Evolutionary conservation across 2,888 invertebrate species (phyloP), one percentile per base, ranked within the genome.

Genomic region (Sminthurides aquaticus): DNA sequence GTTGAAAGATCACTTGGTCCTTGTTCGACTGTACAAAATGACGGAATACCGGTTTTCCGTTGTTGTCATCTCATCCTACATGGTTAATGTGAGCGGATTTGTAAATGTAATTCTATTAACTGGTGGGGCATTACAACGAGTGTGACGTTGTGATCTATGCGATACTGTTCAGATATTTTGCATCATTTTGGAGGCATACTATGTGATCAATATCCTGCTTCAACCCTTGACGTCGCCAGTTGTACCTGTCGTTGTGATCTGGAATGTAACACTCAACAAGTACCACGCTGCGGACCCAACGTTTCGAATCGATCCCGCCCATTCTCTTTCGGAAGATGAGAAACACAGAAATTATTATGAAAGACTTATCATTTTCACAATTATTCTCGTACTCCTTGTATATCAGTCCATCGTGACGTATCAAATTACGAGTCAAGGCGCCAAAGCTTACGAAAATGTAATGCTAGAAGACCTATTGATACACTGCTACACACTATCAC

Each of bases 21-120:
- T 72, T 8, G 72, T 72, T 2, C 72, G 70, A 26, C 28, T 72
- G 29, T 72, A 66, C 52, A 68, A 68, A 64, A 70, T 72, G 70
- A 72, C 72, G 2, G 72, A 70, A 54, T 66, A 68, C 66, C 67
- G 66, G 0, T 72, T 72, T 60, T 66, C 69, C 5, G 25, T 28
- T 8, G 60, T 65, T 2, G 64, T 71, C 1, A 62, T 71, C 24
- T 20, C 67, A 8, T 72, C 67, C 59, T 72, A 72, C 52, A 59
- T 65, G 25, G 62, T 69, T 18, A 66, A 69, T 22, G 69, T 71
- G 57, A 57, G 60, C 20, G 8, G 43, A 3, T 27, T 56, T 56
- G 15, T 5, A 22, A 24, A 25, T 55, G 11, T 3, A 55, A 5
- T 25, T 24, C 5, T 25, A n/a, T n/a, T n/a, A n/a, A n/a, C n/a